Percentiles rank a stretch among this genome's conserved stretches.
Conservation (phyloP, 1,140 invertebrate genomes). For the Conopomorpha cramerella region DNA sequence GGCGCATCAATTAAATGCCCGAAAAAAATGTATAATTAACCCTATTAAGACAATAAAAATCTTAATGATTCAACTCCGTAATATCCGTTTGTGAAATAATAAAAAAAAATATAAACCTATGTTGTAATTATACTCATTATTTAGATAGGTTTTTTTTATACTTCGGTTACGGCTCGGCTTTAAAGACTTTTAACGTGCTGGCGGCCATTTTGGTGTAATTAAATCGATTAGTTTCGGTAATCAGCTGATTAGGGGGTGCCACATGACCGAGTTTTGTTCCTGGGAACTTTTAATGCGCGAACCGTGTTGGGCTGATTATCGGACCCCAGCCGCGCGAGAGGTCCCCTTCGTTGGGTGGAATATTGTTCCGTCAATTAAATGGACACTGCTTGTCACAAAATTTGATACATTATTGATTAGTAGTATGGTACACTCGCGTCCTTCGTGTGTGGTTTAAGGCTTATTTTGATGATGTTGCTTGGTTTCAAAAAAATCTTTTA, state of each 20-base stretch:
- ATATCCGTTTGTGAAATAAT: conserved; percentile 55
- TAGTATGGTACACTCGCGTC: no score
- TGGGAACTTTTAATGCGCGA: conserved; percentile 49
- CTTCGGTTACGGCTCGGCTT: conserved; percentile 36
- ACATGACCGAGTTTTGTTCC: conserved; percentile 33
- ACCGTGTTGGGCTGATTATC: no score
- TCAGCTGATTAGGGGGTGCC: conserved; percentile 48
- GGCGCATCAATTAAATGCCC: conserved; percentile 53
- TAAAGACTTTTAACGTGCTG: conserved; percentile 36
- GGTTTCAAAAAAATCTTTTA: no score
- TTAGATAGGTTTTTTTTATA: conserved; percentile 57
- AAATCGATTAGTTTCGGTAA: conserved; percentile 59
- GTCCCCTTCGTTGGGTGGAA: no score
- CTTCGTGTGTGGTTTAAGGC: no score
- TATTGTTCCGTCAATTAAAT: no score
- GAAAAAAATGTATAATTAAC: conserved; percentile 60
- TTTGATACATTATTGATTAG: no score
- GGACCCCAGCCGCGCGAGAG: no score
- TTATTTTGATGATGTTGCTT: no score
- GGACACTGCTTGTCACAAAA: no score
- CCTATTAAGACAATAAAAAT: conserved; percentile 59
- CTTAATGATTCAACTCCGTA: conserved; percentile 54
- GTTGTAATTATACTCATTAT: conserved; percentile 60
- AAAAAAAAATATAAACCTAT: conserved; percentile 6
- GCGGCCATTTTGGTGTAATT: conserved; percentile 49